A percentile compares a stretch with the other conserved stretches of the same genome.
phyloP scores from a whole-genome alignment of 1,140 invertebrate species.

The Acromyrmex charruanus region DNA sequence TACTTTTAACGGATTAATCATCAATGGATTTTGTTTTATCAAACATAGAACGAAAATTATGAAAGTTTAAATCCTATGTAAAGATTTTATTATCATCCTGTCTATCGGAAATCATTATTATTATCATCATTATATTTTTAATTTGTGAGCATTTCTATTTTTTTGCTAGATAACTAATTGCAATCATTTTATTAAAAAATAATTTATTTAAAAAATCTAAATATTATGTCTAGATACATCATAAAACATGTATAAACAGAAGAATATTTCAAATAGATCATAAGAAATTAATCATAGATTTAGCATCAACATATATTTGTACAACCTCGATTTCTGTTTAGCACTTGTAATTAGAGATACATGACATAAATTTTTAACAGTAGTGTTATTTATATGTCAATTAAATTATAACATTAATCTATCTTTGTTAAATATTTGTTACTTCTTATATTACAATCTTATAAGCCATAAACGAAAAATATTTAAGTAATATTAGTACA shows the following conservation, averaged over 20 bases:
- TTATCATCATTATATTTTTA: background rate
- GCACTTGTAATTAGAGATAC: background rate
- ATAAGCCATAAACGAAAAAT: background rate
- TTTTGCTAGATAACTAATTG: background rate
- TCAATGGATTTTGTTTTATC: background rate
- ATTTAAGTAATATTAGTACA: background rate
- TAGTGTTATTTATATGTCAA: background rate
- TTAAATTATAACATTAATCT: background rate
- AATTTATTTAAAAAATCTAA: background rate
- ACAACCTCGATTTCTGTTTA: background rate
- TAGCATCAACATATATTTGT: background rate
- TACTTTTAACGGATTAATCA: background rate
- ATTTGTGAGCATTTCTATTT: background rate
- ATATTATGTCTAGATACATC: background rate
- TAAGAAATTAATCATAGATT: background rate
- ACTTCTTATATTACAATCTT: background rate
- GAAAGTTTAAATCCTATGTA: background rate
- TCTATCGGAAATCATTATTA: background rate
- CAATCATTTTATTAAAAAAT: background rate
- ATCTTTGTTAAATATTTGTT: background rate
- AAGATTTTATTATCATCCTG: background rate
- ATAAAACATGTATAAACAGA: background rate
- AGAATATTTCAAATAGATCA: background rate
- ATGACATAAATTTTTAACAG: slow-evolving; percentile 1
- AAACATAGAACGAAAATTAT: background rate